Base-by-base conservation (phyloP, 2,888 invertebrate genomes). In the Drosophila melanosoma region DNA sequence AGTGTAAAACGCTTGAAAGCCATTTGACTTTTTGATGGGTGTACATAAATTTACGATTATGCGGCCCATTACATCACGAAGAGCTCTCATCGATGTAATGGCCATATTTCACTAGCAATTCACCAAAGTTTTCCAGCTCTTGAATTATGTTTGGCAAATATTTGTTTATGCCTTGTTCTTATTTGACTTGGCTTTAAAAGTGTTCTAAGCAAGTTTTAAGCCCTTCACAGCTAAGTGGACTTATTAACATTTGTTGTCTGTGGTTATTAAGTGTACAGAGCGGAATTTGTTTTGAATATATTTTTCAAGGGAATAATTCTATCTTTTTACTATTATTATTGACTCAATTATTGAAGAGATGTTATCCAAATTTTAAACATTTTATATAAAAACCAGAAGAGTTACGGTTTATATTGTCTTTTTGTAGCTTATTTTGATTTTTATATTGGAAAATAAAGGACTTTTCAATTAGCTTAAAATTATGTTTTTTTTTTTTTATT, bases 1-100 rank as follows among this genome's bases (percentile, higher is more conserved):
- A 81, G 79, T 81, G 84, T 68, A 84, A 82, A 84, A 76, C 79
- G 70, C 73, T 82, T 64, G 61, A 79, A 65, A 76, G 54, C 65
- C 85, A 82, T 82, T 82, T 82, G 62, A 56, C 69, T 70, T 69
- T 61, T 64, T 74, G 76, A 80, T 81, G 79, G 81, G 62, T 73
- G 70, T 70, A 73, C 85, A 82, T 84, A 84, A 82, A 82, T 82
- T 84, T 82, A 42, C 82, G 82, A 82, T 82, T 82, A 82, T 82
- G 76, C 82, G 74, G 69, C 65, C 79, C 85, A 82, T 84, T 82
- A 79, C 74, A 70, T 79, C 65, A 54, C 65, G 58, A 65, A 58
- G 79, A 70, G 72, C 71, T 38, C 71, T 48, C 72, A 53, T 72
- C 51, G 38, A 40, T 53, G 64, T 53, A 64, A 57, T 54, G 64